Conservation (phyloP, 92 coral and sea anemone genomes). For the Micromussa lordhowensis region DNA sequence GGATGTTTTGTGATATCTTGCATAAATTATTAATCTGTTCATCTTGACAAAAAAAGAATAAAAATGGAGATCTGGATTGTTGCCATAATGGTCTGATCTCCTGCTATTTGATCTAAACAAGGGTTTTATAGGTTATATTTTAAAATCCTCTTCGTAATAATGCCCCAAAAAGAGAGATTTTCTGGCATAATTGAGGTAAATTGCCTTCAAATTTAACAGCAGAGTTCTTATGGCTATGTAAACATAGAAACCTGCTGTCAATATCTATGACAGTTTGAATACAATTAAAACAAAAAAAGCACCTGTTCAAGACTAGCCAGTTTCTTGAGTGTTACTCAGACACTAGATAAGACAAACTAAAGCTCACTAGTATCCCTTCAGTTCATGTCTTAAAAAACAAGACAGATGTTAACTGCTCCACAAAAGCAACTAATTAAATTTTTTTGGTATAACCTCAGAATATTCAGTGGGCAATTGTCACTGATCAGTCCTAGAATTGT, state of each 20-base stretch:
- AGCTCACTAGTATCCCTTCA: neutral
- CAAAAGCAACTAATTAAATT: neutral
- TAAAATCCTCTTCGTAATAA: neutral
- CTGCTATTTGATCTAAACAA: constrained; percentile 5
- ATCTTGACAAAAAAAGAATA: neutral
- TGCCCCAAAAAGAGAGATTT: neutral
- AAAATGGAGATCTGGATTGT: neutral
- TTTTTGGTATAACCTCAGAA: neutral
- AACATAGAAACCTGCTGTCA: constrained; percentile 9
- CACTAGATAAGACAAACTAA: neutral
- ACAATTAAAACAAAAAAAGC: constrained; percentile 10
- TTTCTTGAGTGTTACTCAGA: neutral
- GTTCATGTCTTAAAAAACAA: neutral
- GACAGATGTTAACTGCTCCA: neutral
- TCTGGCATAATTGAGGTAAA: constrained; percentile 6
- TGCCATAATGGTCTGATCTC: constrained; percentile 2
- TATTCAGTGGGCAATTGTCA: neutral
- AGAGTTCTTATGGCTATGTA: constrained; percentile 6
- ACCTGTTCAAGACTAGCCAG: constrained; percentile 14
- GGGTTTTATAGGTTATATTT: neutral
- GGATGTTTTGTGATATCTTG: constrained; percentile 26
- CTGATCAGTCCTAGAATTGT: neutral
- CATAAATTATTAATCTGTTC: constrained; percentile 32
- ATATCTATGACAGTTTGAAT: constrained; percentile 24
- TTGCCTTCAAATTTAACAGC: constrained; percentile 1